These are phyloP conservation scores for Acrossocheilus wenchowensis DNA, from an alignment of 2,797 vertebrate species.

Conservation along the genomic window DNA sequence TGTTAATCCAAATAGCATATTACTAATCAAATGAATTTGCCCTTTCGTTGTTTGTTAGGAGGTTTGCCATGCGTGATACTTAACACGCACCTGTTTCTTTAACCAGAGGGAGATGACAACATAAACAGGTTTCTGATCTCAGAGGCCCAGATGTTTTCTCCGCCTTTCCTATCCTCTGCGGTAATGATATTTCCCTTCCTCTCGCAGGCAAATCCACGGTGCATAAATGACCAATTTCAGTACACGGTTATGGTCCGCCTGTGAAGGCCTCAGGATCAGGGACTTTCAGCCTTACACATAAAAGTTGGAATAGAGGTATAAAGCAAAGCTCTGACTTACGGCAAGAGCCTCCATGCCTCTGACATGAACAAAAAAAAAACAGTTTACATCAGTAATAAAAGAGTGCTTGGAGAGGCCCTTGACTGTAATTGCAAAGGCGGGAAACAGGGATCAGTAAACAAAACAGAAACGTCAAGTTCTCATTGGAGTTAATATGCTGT, in stretches of 20 bases:
- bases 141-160: conserved; percentile 23
- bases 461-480: conserved; percentile 38
- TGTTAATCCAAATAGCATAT: conserved; percentile 6
- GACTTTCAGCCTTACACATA: conserved; percentile 32
- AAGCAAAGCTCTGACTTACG: conserved; percentile 20
- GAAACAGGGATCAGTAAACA: conserved; percentile 46
- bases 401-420: conserved; percentile 47
- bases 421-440: conserved; percentile 40
- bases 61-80: background rate
- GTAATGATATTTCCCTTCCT: conserved; percentile 36
- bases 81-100: conserved; percentile 13
- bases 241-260: background rate
- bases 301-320: conserved; percentile 50
- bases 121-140: conserved; percentile 29
- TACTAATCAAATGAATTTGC: background rate
- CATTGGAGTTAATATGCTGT: conserved; percentile 37
- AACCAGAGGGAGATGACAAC: background rate
- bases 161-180: conserved; percentile 4
- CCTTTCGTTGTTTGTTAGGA: conserved; percentile 5
- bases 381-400: conserved; percentile 52
- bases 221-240: conserved; percentile 42
- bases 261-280: conserved; percentile 2
- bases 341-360: conserved; percentile 21
- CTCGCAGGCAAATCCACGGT: conserved; percentile 14
- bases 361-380: conserved; percentile 17